Evolutionary conservation across 1,140 invertebrate genomes (phyloP).

Genomic region (Megathymus violae): DNA sequence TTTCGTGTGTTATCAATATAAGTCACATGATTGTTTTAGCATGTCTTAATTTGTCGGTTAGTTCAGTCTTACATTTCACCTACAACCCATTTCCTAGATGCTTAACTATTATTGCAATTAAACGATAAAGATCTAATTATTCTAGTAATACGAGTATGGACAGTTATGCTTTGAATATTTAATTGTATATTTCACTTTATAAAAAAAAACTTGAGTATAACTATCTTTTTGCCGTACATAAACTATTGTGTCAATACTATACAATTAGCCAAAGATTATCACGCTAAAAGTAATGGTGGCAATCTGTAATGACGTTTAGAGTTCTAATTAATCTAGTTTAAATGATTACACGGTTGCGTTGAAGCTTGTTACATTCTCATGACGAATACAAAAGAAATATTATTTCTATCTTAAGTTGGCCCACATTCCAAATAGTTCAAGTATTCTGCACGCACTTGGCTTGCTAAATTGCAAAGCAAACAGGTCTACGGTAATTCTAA

Average conservation of each 20-base stretch:
- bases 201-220: no score
- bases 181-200: no score
- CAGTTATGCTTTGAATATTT: no score
- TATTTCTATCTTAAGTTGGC: constrained; percentile 33
- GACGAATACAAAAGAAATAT: constrained; percentile 51
- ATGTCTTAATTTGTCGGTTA: no score
- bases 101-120: no score
- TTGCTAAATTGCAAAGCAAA: constrained; percentile 9
- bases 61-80: no score
- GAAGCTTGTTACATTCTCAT: constrained; percentile 38
- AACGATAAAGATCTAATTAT: no score
- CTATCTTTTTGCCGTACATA: background rate
- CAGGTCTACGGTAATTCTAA: constrained; percentile 4
- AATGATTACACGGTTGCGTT: constrained; percentile 44
- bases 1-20: no score
- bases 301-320: constrained; percentile 17
- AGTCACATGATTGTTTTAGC: no score
- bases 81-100: no score
- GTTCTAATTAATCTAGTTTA: constrained; percentile 54
- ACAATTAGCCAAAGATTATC: constrained; percentile 33
- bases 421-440: constrained; percentile 36
- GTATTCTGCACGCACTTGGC: background rate
- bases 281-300: constrained; percentile 23
- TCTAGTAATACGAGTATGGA: no score
- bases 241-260: constrained; percentile 33